These are phyloP conservation scores for Pygoscelis adeliae DNA, from an alignment of 2,113 vertebrate genomes.

Conservation along the genomic window DNA sequence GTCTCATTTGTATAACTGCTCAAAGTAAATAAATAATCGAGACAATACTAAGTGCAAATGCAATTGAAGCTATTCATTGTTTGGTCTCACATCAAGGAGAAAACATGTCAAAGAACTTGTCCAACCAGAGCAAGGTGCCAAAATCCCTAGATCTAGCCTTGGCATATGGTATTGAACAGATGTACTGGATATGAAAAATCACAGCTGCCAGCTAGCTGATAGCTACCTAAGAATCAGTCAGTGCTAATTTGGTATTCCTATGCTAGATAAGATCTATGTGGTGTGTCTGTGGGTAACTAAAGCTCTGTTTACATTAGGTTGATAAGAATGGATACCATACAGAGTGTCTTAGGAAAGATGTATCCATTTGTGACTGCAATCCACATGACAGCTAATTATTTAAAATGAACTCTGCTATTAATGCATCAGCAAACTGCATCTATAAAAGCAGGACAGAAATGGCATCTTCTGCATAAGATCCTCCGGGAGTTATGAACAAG, in stretches of 20 bases:
- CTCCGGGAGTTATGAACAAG: background rate
- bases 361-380: background rate
- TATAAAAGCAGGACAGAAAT: background rate
- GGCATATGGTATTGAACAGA: conserved; percentile 43
- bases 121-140: conserved; percentile 56
- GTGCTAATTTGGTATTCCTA: conserved; percentile 39
- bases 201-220: conserved; percentile 33
- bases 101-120: conserved; percentile 61
- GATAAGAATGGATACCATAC: conserved; percentile 13
- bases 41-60: conserved; percentile 36
- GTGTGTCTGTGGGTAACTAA: conserved; percentile 31
- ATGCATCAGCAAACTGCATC: conserved; percentile 3
- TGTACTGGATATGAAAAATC: conserved; percentile 60
- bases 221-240: conserved; percentile 51
- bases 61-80: conserved; percentile 29
- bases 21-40: conserved; percentile 57
- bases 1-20: conserved; percentile 26
- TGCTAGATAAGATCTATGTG: conserved; percentile 39
- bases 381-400: conserved; percentile 19
- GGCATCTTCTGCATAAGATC: background rate
- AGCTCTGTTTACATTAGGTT: conserved; percentile 34
- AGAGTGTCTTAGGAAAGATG: conserved; percentile 37
- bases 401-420: conserved; percentile 4
- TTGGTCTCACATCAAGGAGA: conserved; percentile 50
- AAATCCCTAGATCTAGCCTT: conserved; percentile 51